A percentile compares a stretch with the other conserved stretches of the same genome.
phyloP scores from a whole-genome alignment of 2,113 vertebrate genomes.

The Bombycilla garrulus region DNA sequence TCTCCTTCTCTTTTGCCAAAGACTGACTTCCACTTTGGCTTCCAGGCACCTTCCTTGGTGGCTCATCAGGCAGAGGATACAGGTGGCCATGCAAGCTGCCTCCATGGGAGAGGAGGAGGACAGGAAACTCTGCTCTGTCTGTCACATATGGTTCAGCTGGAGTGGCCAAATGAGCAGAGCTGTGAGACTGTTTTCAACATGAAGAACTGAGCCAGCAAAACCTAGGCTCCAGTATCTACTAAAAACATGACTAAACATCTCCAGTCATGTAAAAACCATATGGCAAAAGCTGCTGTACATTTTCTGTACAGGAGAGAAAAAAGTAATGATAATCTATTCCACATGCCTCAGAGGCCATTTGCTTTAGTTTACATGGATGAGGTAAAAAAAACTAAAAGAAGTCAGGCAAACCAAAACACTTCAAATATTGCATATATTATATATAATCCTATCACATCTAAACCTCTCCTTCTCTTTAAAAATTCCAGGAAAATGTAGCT shows the following conservation, averaged over 20 bases:
- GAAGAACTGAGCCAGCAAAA: slow-evolving; percentile 34
- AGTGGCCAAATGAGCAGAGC: not conserved
- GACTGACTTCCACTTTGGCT: not conserved
- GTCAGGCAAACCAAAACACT: not conserved
- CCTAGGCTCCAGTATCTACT: not conserved
- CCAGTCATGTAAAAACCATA: slow-evolving; percentile 11
- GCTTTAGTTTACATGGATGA: not conserved
- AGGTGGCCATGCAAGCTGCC: accelerated
- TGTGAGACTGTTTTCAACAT: not conserved
- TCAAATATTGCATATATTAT: not conserved
- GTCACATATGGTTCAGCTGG: not conserved
- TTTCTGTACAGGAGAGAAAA: not conserved
- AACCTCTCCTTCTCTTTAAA: not conserved
- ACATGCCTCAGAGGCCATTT: not conserved
- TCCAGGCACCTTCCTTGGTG: not conserved
- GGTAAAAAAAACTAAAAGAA: too few relatives aligned
- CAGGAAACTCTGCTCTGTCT: not conserved
- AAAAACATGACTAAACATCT: slow-evolving; percentile 53
- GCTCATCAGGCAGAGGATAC: not conserved
- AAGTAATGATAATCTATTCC: slow-evolving; percentile 7
- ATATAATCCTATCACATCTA: not conserved
- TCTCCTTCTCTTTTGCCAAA: not conserved
- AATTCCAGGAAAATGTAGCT: not conserved
- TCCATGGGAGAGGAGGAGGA: not conserved
- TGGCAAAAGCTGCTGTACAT: not conserved